These are phyloP conservation scores for Scomber colias DNA, from an alignment of 2,113 vertebrate species.

Conservation along the genomic window DNA sequence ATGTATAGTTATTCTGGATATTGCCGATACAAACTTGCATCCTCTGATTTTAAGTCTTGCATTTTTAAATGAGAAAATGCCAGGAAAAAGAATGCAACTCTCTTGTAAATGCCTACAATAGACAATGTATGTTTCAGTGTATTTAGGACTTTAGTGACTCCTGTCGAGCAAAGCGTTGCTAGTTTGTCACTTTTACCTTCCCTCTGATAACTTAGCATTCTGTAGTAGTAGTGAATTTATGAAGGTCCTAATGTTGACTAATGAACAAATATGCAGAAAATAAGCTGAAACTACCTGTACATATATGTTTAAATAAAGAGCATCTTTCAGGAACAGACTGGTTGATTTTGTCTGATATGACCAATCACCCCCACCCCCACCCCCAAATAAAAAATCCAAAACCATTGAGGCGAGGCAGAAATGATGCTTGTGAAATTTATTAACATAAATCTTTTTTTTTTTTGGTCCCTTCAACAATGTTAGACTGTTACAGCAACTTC, in stretches of 20 bases:
- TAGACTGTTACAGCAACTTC: constrained; percentile 62
- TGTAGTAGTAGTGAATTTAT: constrained; percentile 71
- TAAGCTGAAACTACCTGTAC: constrained; percentile 75
- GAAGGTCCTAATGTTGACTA: constrained; percentile 58
- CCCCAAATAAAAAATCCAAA: not conserved
- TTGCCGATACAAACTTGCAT: constrained; percentile 31
- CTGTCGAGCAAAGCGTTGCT: constrained; percentile 53
- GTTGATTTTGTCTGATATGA: not conserved
- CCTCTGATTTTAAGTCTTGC: constrained; percentile 60
- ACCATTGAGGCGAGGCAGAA: constrained; percentile 12
- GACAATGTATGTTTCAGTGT: constrained; percentile 67
- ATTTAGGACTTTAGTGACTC: constrained; percentile 71
- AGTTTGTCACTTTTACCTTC: constrained; percentile 57
- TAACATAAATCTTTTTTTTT: constrained; percentile 85
- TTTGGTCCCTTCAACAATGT: constrained; percentile 93
- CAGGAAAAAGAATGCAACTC: constrained; percentile 66
- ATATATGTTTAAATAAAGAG: constrained; percentile 85
- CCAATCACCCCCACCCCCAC: not conserved
- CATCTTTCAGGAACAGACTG: constrained; percentile 78
- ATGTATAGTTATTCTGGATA: constrained; percentile 24
- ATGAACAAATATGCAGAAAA: constrained; percentile 77
- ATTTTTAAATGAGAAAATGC: constrained; percentile 51
- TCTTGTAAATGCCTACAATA: constrained; percentile 72
- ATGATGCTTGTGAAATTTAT: constrained; percentile 96
- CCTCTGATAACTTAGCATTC: constrained; percentile 53